These are phyloP conservation scores for Drosophila diplacantha DNA, from an alignment of 2,888 invertebrate species.

Conservation along the genomic window DNA sequence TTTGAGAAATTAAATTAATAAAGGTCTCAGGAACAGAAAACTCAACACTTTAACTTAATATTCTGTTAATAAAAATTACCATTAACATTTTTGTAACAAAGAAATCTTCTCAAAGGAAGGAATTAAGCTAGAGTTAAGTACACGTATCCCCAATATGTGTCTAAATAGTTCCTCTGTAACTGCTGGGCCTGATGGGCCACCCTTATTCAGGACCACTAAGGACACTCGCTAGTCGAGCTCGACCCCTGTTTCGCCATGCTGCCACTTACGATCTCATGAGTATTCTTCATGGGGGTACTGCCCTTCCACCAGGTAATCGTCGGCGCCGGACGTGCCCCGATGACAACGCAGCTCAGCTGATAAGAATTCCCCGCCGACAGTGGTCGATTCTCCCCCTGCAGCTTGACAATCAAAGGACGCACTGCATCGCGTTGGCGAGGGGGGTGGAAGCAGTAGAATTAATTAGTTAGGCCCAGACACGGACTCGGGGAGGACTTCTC, in stretches of 20 bases:
- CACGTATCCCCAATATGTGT: neutral
- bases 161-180: neutral
- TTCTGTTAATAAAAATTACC: neutral
- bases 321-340: constrained; percentile 87
- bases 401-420: constrained; percentile 84
- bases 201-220: neutral
- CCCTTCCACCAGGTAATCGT: constrained; percentile 89
- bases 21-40: neutral
- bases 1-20: neutral
- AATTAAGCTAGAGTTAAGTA: neutral
- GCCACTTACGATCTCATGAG: constrained; percentile 82
- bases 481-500: neutral
- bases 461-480: constrained; percentile 47
- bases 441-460: constrained; percentile 34
- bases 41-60: neutral
- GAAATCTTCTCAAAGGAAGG: neutral
- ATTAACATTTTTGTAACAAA: neutral
- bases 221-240: constrained; percentile 14
- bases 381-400: constrained; percentile 84
- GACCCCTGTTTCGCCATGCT: neutral
- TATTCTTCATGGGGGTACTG: constrained; percentile 82
- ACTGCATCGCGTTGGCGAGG: constrained; percentile 79
- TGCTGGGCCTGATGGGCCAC: neutral
- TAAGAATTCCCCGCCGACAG: constrained; percentile 85
- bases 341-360: constrained; percentile 85